These are phyloP conservation scores for Meloidogyne hapla DNA, from an alignment of 1,140 invertebrate genomes.

Conservation along the genomic window DNA sequence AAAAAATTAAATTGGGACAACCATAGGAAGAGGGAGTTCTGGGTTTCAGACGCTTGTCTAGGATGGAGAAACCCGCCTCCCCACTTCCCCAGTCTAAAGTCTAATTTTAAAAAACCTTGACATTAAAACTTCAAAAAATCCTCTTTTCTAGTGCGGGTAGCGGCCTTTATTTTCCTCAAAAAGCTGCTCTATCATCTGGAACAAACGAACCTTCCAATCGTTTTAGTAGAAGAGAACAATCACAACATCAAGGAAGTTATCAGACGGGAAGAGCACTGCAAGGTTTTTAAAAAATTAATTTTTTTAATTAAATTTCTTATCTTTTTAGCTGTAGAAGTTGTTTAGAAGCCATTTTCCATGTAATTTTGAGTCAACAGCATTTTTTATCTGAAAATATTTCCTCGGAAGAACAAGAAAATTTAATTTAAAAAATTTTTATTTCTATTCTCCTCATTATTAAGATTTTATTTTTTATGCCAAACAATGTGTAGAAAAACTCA, in stretches of 20 bases:
- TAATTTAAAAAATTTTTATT: neutral
- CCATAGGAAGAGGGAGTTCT: too few relatives aligned
- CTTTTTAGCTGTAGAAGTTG: neutral
- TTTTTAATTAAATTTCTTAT: neutral
- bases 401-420: neutral
- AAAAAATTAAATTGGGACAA: neutral
- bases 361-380: neutral
- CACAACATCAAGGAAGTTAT: neutral
- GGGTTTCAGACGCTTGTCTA: too few relatives aligned
- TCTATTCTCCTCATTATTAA: neutral
- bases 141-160: slow-evolving; percentile 30
- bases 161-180: slow-evolving; percentile 40
- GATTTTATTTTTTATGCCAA: neutral
- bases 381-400: neutral
- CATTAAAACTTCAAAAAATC: slow-evolving; percentile 1
- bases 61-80: too few relatives aligned
- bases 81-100: too few relatives aligned
- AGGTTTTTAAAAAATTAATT: too few relatives aligned
- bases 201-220: neutral
- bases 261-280: neutral
- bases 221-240: neutral
- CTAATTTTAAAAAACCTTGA: too few relatives aligned
- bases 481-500: neutral
- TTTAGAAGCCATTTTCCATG: neutral
- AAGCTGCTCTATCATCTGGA: neutral